Evolutionary conservation across 2,888 invertebrate species (phyloP), one percentile per base, ranked within the genome.

Genomic region (Gastrophysa polygoni): DNA sequence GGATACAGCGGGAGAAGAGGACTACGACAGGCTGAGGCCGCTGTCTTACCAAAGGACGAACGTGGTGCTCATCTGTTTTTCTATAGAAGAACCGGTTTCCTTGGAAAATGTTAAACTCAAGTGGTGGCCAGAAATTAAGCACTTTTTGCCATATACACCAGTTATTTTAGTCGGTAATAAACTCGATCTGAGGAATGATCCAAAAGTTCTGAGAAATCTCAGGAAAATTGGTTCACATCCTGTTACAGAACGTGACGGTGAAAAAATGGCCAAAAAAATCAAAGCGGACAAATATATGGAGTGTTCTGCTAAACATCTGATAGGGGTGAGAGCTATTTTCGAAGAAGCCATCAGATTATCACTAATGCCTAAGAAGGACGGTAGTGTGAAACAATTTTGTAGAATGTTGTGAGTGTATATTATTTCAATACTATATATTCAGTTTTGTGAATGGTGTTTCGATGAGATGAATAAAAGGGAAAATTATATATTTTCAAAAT

Each of bases 61-160:
- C 75, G 86, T 87, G 63, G 85, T 88, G 62, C 79, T 88, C 51
- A 85, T 88, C 82, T 88, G 88, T 77, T 88, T 87, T 79, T 83
- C 85, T 51, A 85, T 88, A 65, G 87, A 87, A 76, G 85, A 83
- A 68, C 87, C 86, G 4, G 86, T 86, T 76, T 86, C 86, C 67
- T 78, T 88, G 71, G 83, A 85, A 71, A 88, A 88, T 73, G 85
- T 88, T 64, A 83, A 83, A 16, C 85, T 86, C 73, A 88, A 87
- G 74, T 88, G 88, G 88, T 85, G 83, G 28, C 87, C 87, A 1
- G 88, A 88, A 81, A 82, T 85, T 2, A 80, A 78, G 68, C 87
- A 88, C 76, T 87, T 87, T 76, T 87, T 87, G 75, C 86, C 86
- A 2, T 83, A 84, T 73, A 86, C 87, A 34, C 87, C 87, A 24